phyloP scores from a whole-genome alignment of 2,888 invertebrate species.

The Orthonevra nobilis region DNA sequence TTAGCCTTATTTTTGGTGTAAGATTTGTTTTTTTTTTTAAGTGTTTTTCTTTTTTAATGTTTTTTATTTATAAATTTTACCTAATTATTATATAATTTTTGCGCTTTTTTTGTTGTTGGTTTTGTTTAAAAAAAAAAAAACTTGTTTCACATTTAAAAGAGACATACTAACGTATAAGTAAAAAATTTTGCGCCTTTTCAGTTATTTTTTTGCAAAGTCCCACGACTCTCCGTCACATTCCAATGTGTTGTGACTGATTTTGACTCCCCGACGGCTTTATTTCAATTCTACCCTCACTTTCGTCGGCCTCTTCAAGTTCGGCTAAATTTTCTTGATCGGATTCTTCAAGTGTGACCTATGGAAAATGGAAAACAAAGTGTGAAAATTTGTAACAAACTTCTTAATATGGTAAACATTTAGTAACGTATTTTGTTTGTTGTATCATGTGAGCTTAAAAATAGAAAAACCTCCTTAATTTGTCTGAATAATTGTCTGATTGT shows the following conservation, averaged over 20 bases:
- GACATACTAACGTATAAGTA: slow-evolving; percentile 87
- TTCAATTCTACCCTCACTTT: slow-evolving; percentile 77
- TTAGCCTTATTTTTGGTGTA: slow-evolving; percentile 50
- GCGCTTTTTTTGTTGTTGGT: slow-evolving; percentile 65
- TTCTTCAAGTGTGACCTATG: slow-evolving; percentile 92
- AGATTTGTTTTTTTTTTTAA: slow-evolving; percentile 33
- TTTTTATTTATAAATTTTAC: slow-evolving; percentile 58
- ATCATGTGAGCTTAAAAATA: too few species aligned
- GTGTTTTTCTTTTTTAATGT: too few species aligned
- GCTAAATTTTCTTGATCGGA: slow-evolving; percentile 80
- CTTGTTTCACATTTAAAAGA: slow-evolving; percentile 66
- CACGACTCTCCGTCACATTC: slow-evolving; percentile 96
- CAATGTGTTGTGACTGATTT: slow-evolving; percentile 83
- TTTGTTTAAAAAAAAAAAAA: too few species aligned
- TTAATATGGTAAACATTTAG: too few species aligned
- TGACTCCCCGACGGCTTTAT: slow-evolving; percentile 80
- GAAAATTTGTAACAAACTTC: too few species aligned
- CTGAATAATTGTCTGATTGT: too few species aligned
- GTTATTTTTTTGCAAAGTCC: slow-evolving; percentile 94
- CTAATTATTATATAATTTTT: slow-evolving; percentile 53
- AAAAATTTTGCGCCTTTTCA: slow-evolving; percentile 94
- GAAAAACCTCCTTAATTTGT: too few species aligned
- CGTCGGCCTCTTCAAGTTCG: slow-evolving; percentile 85
- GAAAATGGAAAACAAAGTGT: too few species aligned
- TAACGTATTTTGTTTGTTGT: too few species aligned